Evolutionary conservation across 2,797 vertebrate genomes (phyloP).

Genomic region (Pseudomugil tenellus): DNA sequence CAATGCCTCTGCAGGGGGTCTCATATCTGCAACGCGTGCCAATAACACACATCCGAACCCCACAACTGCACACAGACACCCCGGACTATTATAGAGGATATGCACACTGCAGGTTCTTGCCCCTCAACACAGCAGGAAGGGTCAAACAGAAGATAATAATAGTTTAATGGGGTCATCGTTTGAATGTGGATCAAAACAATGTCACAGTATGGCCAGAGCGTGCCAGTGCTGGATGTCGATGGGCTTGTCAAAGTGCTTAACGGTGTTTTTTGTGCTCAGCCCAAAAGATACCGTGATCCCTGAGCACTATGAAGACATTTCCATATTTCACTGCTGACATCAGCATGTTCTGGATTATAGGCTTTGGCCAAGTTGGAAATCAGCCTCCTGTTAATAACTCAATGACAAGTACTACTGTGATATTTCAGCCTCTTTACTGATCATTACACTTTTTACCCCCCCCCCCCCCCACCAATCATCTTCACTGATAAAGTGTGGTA

Average conservation of each 20-base stretch:
- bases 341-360: slow-evolving; percentile 2
- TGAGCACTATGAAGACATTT: background rate
- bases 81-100: slow-evolving; percentile 44
- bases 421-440: background rate
- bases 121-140: slow-evolving; percentile 43
- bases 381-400: background rate
- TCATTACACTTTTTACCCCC: no score
- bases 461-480: background rate
- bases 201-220: slow-evolving; percentile 48
- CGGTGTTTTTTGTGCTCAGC: slow-evolving; percentile 65
- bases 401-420: background rate
- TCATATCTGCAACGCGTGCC: slow-evolving; percentile 72
- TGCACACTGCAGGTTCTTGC: slow-evolving; percentile 55
- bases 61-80: slow-evolving; percentile 31
- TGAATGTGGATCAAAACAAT: slow-evolving; percentile 35
- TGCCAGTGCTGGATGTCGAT: slow-evolving; percentile 23
- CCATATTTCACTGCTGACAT: background rate
- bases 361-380: slow-evolving; percentile 2
- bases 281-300: slow-evolving; percentile 5
- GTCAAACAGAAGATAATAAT: slow-evolving; percentile 32
- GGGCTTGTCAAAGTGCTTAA: slow-evolving; percentile 67
- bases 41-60: slow-evolving; percentile 56
- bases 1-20: slow-evolving; percentile 58
- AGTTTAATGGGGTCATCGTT: slow-evolving; percentile 26
- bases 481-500: background rate